phyloP scores from a whole-genome alignment of 1,140 invertebrate genomes.

The Drosophila truncata region DNA sequence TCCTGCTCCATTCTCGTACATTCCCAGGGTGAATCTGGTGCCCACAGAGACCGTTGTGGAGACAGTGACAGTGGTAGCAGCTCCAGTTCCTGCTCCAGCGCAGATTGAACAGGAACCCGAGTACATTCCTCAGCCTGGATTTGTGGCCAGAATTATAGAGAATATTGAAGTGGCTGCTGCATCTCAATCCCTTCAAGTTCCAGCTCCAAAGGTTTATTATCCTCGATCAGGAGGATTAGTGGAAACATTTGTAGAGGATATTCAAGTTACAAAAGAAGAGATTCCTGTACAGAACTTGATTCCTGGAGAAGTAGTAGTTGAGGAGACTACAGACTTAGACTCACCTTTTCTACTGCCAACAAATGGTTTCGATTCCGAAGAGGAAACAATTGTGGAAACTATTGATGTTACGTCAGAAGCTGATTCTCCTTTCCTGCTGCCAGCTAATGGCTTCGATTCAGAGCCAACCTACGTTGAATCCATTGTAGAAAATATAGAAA shows the following conservation, averaged over 20 bases:
- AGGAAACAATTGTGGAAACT: slow-evolving; percentile 13
- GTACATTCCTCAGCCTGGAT: slow-evolving; percentile 25
- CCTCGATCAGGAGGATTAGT: background rate
- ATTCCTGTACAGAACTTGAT: background rate
- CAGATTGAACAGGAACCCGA: slow-evolving; percentile 11
- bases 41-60: slow-evolving; percentile 21
- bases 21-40: slow-evolving; percentile 3
- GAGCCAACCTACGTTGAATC: slow-evolving; percentile 4
- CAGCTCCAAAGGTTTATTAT: slow-evolving; percentile 9
- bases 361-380: slow-evolving; percentile 18
- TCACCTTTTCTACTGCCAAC: slow-evolving; percentile 19
- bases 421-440: slow-evolving; percentile 28
- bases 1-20: background rate
- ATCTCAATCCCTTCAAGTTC: background rate
- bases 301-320: background rate
- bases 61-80: slow-evolving; percentile 6
- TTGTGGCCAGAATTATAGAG: slow-evolving; percentile 36
- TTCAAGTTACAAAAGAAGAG: background rate
- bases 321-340: slow-evolving; percentile 3
- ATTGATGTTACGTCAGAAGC: slow-evolving; percentile 13
- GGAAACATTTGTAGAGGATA: slow-evolving; percentile 19
- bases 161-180: slow-evolving; percentile 31
- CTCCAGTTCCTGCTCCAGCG: background rate
- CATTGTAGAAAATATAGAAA: slow-evolving; percentile 20
- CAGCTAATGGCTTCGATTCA: slow-evolving; percentile 23